These are phyloP conservation scores for Acrossocheilus wenchowensis DNA, from an alignment of 2,797 vertebrate species.

Conservation along the genomic window DNA sequence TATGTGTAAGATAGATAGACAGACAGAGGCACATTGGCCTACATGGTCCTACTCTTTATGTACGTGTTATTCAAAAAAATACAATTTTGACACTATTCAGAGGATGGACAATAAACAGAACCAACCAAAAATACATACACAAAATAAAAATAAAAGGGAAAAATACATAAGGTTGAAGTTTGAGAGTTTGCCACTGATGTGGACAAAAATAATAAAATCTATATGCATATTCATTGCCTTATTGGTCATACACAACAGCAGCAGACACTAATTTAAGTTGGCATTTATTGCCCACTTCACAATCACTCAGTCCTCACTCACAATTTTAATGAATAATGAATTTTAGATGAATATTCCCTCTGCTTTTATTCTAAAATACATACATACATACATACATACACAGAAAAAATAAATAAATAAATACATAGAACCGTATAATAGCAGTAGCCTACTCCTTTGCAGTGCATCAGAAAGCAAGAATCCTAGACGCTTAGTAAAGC, in stretches of 20 bases:
- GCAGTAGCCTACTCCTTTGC: background rate
- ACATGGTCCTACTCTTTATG: too few relatives aligned
- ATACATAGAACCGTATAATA: background rate
- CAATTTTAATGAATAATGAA: background rate
- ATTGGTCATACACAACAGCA: background rate
- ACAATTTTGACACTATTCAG: background rate
- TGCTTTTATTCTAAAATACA: too few relatives aligned
- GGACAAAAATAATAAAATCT: background rate
- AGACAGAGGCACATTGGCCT: background rate
- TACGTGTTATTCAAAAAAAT: too few relatives aligned
- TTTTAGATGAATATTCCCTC: too few relatives aligned
- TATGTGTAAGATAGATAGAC: background rate
- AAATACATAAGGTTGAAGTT: background rate
- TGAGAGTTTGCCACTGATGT: background rate
- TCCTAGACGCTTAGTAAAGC: constrained; percentile 5
- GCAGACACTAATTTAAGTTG: background rate
- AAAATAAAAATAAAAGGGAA: background rate
- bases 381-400: too few relatives aligned
- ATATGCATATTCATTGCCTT: background rate
- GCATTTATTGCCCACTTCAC: background rate
- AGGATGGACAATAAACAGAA: background rate
- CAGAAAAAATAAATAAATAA: background rate
- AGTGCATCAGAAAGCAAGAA: background rate
- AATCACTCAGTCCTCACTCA: background rate
- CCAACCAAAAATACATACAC: background rate